phyloP scores from a whole-genome alignment of 2,797 vertebrate genomes.

The Hephaestus fuliginosus region DNA sequence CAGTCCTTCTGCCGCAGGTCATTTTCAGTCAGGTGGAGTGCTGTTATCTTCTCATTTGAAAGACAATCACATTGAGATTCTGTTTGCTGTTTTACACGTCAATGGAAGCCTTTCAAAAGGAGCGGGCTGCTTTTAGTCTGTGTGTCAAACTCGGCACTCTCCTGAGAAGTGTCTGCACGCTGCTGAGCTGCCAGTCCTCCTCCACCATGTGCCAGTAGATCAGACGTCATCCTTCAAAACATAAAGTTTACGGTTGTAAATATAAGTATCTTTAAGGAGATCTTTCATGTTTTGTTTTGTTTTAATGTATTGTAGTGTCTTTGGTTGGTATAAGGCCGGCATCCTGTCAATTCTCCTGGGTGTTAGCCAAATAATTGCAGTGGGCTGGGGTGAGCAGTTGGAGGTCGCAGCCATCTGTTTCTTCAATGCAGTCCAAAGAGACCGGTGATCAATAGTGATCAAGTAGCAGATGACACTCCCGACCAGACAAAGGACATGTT shows the following conservation, averaged over 20 bases:
- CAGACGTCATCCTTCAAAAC: constrained; percentile 14
- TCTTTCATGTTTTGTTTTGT: not conserved
- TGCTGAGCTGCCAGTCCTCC: constrained; percentile 29
- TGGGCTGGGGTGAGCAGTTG: constrained; percentile 57
- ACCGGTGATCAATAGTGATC: constrained; percentile 78
- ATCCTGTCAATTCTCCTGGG: constrained; percentile 27
- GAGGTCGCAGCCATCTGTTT: constrained; percentile 79
- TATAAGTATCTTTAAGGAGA: not conserved
- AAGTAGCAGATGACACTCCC: constrained; percentile 74
- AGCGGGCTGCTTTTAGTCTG: constrained; percentile 56
- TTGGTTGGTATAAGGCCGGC: not conserved
- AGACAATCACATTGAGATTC: constrained; percentile 81
- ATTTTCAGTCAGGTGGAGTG: constrained; percentile 77
- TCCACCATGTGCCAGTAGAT: constrained; percentile 20
- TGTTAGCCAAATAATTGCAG: constrained; percentile 24
- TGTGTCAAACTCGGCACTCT: constrained; percentile 65
- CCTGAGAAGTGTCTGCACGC: constrained; percentile 52
- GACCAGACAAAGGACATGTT: constrained; percentile 66
- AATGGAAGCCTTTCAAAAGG: constrained; percentile 78
- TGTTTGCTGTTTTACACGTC: constrained; percentile 87
- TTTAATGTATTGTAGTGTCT: not conserved
- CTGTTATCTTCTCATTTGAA: constrained; percentile 83
- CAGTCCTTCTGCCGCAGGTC: constrained; percentile 77
- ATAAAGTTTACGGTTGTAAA: not conserved
- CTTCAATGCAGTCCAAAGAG: constrained; percentile 53